phyloP scores from a whole-genome alignment of 2,888 invertebrate genomes.

The Amiota communis region DNA sequence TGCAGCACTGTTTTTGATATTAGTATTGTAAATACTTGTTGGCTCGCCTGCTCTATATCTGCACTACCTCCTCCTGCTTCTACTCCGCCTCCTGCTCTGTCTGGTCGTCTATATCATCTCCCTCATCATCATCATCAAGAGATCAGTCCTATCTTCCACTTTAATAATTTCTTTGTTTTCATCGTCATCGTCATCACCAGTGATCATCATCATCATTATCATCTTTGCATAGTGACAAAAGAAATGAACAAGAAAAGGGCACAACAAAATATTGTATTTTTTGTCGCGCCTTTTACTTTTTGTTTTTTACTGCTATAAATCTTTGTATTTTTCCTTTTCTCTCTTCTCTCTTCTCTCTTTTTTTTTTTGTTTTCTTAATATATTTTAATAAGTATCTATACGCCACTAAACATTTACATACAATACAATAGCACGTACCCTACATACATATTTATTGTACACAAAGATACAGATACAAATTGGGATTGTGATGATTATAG shows the following conservation, averaged over 20 bases:
- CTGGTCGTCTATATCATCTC: too few species aligned
- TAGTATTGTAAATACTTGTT: background rate
- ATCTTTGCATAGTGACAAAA: conserved; percentile 50
- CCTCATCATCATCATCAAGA: too few species aligned
- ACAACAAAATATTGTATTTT: conserved; percentile 39
- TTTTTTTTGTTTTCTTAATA: background rate
- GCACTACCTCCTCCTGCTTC: too few species aligned
- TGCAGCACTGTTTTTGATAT: background rate
- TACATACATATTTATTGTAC: too few species aligned
- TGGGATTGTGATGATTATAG: too few species aligned
- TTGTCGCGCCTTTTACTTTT: conserved; percentile 31
- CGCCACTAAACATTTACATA: too few species aligned
- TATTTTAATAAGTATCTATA: too few species aligned
- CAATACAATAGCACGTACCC: too few species aligned
- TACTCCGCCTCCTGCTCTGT: too few species aligned
- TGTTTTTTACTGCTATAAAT: background rate
- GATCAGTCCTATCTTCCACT: background rate
- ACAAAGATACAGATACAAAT: too few species aligned
- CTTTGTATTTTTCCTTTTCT: background rate
- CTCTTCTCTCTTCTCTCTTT: background rate
- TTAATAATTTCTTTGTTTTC: conserved; percentile 9
- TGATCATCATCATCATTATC: conserved; percentile 29
- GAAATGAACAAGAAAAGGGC: too few species aligned
- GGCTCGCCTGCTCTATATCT: too few species aligned
- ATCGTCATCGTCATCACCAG: conserved; percentile 9